Conservation (phyloP, 2,113 vertebrate species). For the Sebastes fasciatus region DNA sequence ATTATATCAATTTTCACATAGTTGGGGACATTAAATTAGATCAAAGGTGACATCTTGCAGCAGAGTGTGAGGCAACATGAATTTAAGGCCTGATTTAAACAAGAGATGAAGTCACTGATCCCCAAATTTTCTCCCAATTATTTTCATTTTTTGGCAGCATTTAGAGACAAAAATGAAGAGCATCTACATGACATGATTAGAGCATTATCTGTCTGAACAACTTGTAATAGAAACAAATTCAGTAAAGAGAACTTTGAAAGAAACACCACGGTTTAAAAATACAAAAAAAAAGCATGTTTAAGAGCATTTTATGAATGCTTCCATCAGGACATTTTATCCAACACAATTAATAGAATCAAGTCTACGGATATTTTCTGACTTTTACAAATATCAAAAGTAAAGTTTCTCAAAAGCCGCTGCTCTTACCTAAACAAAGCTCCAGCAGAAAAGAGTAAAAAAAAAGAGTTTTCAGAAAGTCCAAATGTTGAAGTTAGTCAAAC, state of each 20-base stretch:
- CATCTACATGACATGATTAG: background rate
- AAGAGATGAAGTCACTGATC: slow-evolving; percentile 45
- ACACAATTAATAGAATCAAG: background rate
- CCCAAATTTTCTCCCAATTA: slow-evolving; percentile 49
- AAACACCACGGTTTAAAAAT: background rate
- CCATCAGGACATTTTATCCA: background rate
- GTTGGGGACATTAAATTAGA: slow-evolving; percentile 49
- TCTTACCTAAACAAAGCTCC: slow-evolving; percentile 74
- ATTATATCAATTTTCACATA: slow-evolving; percentile 64
- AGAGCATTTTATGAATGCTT: background rate
- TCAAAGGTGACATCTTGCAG: slow-evolving; percentile 51
- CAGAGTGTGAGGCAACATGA: slow-evolving; percentile 33
- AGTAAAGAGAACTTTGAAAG: slow-evolving; percentile 10
- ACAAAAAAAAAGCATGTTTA: background rate
- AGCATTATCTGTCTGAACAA: slow-evolving; percentile 19
- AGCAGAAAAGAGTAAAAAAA: slow-evolving; percentile 32
- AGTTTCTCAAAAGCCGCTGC: slow-evolving; percentile 5
- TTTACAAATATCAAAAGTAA: slow-evolving; percentile 5
- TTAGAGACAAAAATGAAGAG: slow-evolving; percentile 16
- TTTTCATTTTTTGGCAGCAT: slow-evolving; percentile 42
- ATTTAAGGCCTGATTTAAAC: slow-evolving; percentile 66
- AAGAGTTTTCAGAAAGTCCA: slow-evolving; percentile 69
- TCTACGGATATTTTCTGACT: background rate
- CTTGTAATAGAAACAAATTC: background rate
- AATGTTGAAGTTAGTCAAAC: slow-evolving; percentile 54